Evolutionary conservation across 1,140 invertebrate genomes (phyloP), one percentile per base, ranked within the genome.

Genomic region (Aphaenogaster rudis): DNA sequence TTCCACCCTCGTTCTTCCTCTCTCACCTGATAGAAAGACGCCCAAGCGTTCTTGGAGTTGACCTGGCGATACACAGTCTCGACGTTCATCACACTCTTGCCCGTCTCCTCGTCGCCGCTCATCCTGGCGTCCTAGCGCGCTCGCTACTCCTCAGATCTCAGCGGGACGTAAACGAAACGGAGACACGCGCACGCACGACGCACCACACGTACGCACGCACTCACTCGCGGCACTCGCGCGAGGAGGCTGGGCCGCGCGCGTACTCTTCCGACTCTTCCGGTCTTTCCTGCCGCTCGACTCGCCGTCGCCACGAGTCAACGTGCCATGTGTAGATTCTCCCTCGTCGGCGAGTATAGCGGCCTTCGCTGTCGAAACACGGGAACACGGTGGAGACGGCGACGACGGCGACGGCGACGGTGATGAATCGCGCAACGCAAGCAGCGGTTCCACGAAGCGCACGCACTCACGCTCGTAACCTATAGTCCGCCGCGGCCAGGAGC

Each of bases 41-140:
- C 92, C 97, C 97, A 98, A 81, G 96, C 96, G 92, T 96, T 96
- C 88, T 96, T 96, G 54, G 95, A 95, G 88, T 96, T 96, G 92
- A 97, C 96, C 90, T 97, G 96, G 87, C 96, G 95, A 94, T 97
- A 97, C 95, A 97, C 97, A 5, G 96, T 95, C 95, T 97, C 97
- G 86, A 97, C 96, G 88, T 96, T 96, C 87, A 96, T 91, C 67
- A 87, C 88, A n/a, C 88, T 82, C 1, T 91, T 90, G 72, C 77
- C 86, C 67, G 90, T 92, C 63, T 90, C 87, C 82, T 79, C 86
- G 9, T 71, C 66, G 63, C 80, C 88, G 45, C 80, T 88, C 88
- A 91, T 91, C 88, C 88, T 91, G 88, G 85, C 82, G 42, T 50
- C 42, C 28, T 28, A 28, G 28, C 28, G 28, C 88, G 89, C 85